Conservation (phyloP, 2,113 vertebrate species). For the Bos javanicus region DNA sequence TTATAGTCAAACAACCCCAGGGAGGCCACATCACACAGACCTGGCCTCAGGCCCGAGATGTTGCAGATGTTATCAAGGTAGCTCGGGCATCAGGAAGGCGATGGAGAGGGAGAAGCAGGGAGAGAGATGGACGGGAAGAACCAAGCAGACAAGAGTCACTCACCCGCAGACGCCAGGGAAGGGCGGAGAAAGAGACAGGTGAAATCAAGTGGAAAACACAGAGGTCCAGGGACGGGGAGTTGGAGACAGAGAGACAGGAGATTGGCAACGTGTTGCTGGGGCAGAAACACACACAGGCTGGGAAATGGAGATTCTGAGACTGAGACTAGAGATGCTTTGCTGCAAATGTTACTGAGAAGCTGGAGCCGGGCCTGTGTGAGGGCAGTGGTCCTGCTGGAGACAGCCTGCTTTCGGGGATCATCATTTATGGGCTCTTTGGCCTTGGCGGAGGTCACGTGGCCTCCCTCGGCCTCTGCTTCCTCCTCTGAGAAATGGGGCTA, state of each 20-base stretch:
- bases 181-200: neutral
- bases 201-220: neutral
- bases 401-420: fast-evolving
- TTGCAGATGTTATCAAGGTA: neutral
- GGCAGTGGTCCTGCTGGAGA: neutral
- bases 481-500: neutral
- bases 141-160: neutral
- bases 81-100: neutral
- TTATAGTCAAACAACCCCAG: neutral
- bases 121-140: neutral
- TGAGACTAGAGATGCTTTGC: neutral
- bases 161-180: fast-evolving
- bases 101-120: neutral
- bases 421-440: neutral
- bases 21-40: neutral
- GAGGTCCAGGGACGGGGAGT: fast-evolving
- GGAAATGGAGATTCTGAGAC: neutral
- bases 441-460: neutral
- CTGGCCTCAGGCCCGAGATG: neutral
- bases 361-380: fast-evolving
- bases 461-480: neutral
- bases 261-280: neutral
- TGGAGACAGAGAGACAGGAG: neutral
- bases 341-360: fast-evolving
- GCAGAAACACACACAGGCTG: neutral